Percentiles rank a stretch among this genome's conserved stretches.
These are phyloP conservation scores for Atherinomorus stipes DNA, from an alignment of 2,113 vertebrate genomes.

Conservation along the genomic window DNA sequence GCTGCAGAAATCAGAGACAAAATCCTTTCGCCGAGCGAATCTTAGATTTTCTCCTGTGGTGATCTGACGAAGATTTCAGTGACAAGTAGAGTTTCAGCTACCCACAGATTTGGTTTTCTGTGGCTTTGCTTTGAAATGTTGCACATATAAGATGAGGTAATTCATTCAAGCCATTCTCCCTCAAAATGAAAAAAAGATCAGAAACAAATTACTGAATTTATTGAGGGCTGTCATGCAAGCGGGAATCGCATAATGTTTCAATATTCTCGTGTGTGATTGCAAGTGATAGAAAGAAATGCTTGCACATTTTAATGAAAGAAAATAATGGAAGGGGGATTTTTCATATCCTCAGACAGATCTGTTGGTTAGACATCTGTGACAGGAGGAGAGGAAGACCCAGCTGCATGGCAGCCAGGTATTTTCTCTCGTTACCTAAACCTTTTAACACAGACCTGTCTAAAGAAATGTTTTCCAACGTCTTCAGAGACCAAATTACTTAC, in stretches of 20 bases:
- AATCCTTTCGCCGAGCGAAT: conserved; percentile 10
- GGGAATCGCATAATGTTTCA: conserved; percentile 51
- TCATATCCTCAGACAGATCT: conserved; percentile 74
- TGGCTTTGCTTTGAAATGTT: conserved; percentile 31
- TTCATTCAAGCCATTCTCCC: conserved; percentile 28
- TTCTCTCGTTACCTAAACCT: not conserved
- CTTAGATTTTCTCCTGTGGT: not conserved
- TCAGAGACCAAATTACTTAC: no score
- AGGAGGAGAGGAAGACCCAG: conserved; percentile 30
- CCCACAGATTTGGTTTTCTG: not conserved
- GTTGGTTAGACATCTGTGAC: conserved; percentile 57
- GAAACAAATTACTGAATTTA: conserved; percentile 50
- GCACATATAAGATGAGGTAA: not conserved
- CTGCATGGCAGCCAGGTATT: conserved; percentile 26
- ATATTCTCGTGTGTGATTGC: conserved; percentile 60
- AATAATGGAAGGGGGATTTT: conserved; percentile 62
- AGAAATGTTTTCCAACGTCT: no score
- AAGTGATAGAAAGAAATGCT: conserved; percentile 23
- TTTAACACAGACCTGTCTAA: no score
- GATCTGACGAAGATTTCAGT: conserved; percentile 16
- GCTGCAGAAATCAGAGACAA: conserved; percentile 18
- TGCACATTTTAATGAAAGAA: conserved; percentile 71
- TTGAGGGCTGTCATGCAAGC: conserved; percentile 63
- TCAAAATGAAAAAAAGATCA: conserved; percentile 12
- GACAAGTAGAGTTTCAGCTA: conserved; percentile 22